Conservation (phyloP, 2,113 vertebrate species). For the Progne subis region DNA sequence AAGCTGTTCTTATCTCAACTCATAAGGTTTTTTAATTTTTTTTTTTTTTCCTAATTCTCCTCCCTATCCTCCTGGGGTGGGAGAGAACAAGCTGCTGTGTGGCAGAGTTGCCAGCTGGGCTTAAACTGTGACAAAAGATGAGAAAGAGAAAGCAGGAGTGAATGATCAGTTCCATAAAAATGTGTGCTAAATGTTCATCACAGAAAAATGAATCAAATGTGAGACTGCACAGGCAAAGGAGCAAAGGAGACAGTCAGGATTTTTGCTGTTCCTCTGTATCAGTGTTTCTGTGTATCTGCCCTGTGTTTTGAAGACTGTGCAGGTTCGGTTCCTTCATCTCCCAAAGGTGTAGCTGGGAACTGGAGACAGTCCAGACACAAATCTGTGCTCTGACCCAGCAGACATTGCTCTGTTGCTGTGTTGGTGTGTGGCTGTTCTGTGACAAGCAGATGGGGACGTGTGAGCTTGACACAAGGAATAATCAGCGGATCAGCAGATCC, state of each 20-base stretch:
- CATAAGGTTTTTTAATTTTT: rapidly evolving
- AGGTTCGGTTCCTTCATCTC: not conserved
- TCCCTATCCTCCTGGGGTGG: rapidly evolving
- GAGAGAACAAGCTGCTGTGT: not conserved
- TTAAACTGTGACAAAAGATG: not conserved
- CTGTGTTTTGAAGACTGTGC: too few relatives aligned
- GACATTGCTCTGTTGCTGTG: not conserved
- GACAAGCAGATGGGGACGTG: not conserved
- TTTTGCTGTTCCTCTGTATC: not conserved
- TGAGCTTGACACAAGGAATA: not conserved
- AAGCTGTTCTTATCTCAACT: not conserved
- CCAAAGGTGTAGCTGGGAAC: not conserved
- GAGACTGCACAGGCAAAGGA: not conserved
- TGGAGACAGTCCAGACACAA: not conserved
- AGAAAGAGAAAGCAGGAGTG: not conserved
- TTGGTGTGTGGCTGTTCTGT: rapidly evolving
- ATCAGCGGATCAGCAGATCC: not conserved
- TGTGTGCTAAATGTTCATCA: not conserved
- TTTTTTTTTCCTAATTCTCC: not conserved
- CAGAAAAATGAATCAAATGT: not conserved
- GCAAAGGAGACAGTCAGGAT: not conserved
- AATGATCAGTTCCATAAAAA: not conserved
- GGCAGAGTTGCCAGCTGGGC: not conserved
- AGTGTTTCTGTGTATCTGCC: not conserved
- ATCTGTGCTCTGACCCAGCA: not conserved